Conservation (phyloP, 2,113 vertebrate genomes). For the Prionailurus bengalensis region DNA sequence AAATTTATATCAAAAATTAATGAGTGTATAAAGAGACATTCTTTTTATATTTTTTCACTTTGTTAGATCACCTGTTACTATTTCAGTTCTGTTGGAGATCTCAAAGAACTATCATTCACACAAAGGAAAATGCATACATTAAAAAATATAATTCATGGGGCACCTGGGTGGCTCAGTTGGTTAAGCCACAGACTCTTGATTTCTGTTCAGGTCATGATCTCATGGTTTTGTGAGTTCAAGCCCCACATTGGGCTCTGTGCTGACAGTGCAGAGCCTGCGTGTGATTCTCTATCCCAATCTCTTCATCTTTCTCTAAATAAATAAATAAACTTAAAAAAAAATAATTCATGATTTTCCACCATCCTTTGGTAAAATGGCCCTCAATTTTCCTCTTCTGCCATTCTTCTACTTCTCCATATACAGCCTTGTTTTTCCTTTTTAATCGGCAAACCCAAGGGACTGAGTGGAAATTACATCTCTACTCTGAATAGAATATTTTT, state of each 20-base stretch:
- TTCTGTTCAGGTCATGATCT: too few species aligned
- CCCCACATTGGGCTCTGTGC: too few species aligned
- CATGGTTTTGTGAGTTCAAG: too few species aligned
- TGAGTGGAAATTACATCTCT: not conserved
- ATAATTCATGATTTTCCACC: not conserved
- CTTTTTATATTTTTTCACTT: not conserved
- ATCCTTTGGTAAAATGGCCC: not conserved
- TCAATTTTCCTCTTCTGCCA: not conserved
- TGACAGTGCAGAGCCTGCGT: too few species aligned
- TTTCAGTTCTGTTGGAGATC: not conserved
- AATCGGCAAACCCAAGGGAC: not conserved
- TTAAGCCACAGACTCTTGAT: too few species aligned
- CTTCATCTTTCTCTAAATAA: too few species aligned
- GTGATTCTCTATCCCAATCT: too few species aligned
- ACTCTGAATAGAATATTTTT: not conserved
- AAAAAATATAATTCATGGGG: too few species aligned
- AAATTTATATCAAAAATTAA: not conserved
- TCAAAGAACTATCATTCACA: not conserved
- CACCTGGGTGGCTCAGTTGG: too few species aligned
- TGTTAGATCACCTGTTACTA: not conserved
- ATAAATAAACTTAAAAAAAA: too few species aligned
- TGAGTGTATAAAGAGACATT: not conserved
- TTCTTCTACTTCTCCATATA: not conserved
- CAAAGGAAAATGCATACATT: not conserved
- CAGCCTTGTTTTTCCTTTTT: not conserved